phyloP scores from a whole-genome alignment of 2,888 invertebrate species.

The Papilio gigon region DNA sequence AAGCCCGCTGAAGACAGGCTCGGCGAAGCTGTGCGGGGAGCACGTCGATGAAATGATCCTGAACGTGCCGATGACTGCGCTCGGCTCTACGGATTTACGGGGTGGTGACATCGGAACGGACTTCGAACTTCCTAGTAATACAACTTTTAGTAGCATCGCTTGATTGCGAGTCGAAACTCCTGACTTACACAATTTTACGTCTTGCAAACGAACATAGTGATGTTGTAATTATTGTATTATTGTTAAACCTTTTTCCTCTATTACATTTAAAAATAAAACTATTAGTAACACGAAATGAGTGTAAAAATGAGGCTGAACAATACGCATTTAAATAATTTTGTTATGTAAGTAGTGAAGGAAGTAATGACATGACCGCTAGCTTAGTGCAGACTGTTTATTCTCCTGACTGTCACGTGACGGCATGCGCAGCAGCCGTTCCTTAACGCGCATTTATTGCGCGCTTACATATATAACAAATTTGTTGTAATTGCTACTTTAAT shows the following conservation, averaged over 20 bases:
- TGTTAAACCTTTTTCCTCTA: not conserved
- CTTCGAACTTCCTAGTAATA: not conserved
- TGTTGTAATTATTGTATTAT: not conserved
- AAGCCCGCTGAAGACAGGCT: not conserved
- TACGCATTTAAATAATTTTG: no score
- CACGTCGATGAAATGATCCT: not conserved
- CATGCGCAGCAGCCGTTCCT: no score
- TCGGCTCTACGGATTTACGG: not conserved
- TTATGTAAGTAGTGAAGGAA: no score
- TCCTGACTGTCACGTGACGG: no score
- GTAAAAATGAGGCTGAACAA: no score
- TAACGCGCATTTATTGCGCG: no score
- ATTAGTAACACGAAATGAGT: not conserved
- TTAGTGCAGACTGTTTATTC: no score
- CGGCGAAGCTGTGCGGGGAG: not conserved
- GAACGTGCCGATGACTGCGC: slow-evolving; percentile 2
- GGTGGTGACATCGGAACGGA: not conserved
- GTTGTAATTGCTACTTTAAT: not conserved
- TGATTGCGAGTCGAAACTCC: not conserved
- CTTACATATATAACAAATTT: no score
- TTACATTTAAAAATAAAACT: not conserved
- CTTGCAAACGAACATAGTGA: not conserved
- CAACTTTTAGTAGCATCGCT: not conserved
- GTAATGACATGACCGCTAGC: no score
- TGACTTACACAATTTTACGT: not conserved